Evolutionary conservation across 2,797 vertebrate species (phyloP).

Genomic region (Cirrhinus mrigala): DNA sequence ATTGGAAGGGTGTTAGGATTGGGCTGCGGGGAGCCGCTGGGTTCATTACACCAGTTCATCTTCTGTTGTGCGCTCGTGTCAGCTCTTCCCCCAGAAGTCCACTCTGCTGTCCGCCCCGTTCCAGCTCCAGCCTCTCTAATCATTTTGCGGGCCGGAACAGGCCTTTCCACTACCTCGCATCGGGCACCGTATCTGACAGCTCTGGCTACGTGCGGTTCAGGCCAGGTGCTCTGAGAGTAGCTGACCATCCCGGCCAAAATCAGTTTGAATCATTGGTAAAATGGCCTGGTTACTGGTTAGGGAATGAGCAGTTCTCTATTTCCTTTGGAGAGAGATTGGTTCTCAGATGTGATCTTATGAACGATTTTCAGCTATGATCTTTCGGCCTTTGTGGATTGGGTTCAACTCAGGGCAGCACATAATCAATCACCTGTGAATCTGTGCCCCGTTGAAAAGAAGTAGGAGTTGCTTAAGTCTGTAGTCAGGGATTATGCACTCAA

Average conservation of each 20-base stretch:
- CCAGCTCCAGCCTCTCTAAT: slow-evolving; percentile 60
- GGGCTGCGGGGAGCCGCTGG: slow-evolving; percentile 63
- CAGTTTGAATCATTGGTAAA: slow-evolving; percentile 43
- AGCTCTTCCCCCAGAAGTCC: slow-evolving; percentile 57
- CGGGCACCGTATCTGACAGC: slow-evolving; percentile 28
- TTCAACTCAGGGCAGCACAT: slow-evolving; percentile 48
- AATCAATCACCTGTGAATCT: slow-evolving; percentile 71
- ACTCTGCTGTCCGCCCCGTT: slow-evolving; percentile 46
- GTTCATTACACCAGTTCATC: slow-evolving; percentile 72
- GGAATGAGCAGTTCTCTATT: slow-evolving; percentile 7
- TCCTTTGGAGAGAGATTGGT: slow-evolving; percentile 32
- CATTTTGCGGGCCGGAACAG: slow-evolving; percentile 41
- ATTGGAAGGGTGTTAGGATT: slow-evolving; percentile 61
- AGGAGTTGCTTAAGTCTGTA: slow-evolving; percentile 64
- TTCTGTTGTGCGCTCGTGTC: slow-evolving; percentile 62
- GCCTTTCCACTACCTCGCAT: slow-evolving; percentile 16
- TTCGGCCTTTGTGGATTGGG: slow-evolving; percentile 35
- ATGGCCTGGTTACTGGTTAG: slow-evolving; percentile 27
- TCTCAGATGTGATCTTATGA: slow-evolving; percentile 15
- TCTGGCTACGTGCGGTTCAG: slow-evolving; percentile 24
- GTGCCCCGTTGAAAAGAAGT: slow-evolving; percentile 67
- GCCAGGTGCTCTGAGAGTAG: slow-evolving; percentile 27
- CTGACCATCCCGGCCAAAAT: slow-evolving; percentile 25
- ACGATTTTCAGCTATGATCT: slow-evolving; percentile 39
- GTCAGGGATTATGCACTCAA: slow-evolving; percentile 70